Percentiles rank a stretch among this genome's conserved stretches.
These are phyloP conservation scores for Brachionichthys hirsutus DNA, from an alignment of 2,113 vertebrate genomes.

Conservation along the genomic window DNA sequence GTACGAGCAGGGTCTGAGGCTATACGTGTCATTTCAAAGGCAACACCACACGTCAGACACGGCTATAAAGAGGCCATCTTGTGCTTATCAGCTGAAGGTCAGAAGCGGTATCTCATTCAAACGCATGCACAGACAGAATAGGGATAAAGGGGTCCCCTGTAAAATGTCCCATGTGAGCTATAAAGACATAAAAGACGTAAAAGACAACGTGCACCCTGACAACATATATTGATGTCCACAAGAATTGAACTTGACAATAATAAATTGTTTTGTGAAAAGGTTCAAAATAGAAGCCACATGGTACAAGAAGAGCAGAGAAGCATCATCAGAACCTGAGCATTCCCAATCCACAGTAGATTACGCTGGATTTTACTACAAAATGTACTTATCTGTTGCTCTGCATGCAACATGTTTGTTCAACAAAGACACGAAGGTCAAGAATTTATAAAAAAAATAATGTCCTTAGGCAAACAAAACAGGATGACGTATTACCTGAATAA, in stretches of 20 bases:
- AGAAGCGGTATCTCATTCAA: constrained; percentile 50
- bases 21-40: constrained; percentile 45
- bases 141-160: background rate
- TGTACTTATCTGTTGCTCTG: no score
- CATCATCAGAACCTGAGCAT: no score
- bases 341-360: no score
- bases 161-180: constrained; percentile 11
- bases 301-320: background rate
- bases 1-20: constrained; percentile 51
- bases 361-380: no score
- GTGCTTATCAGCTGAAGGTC: constrained; percentile 53
- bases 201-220: constrained; percentile 5
- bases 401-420: no score
- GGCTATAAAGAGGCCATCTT: constrained; percentile 48
- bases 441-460: no score
- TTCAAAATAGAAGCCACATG: constrained; percentile 32
- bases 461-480: no score
- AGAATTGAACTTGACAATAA: constrained; percentile 9
- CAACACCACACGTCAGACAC: constrained; percentile 54
- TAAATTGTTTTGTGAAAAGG: constrained; percentile 14
- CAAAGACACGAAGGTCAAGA: no score
- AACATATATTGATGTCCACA: constrained; percentile 18
- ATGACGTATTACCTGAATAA: no score
- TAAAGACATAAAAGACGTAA: constrained; percentile 17
- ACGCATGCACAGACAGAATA: constrained; percentile 30